Percentiles rank a stretch among this genome's conserved stretches.
Conservation (phyloP, 1,140 invertebrate genomes). For the Lordiphosa stackelbergi region DNA sequence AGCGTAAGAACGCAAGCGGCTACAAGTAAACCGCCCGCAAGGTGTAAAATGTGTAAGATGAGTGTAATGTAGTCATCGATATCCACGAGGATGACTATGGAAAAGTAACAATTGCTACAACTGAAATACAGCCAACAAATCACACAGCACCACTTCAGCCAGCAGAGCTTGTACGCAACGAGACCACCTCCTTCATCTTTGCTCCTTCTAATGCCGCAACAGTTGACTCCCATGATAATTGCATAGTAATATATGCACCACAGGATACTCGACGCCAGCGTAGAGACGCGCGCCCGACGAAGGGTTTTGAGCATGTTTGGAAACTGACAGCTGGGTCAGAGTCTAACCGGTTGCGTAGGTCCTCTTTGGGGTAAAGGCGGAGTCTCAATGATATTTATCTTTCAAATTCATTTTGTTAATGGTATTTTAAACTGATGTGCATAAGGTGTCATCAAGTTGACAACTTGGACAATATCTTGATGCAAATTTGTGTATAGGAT, state of each 20-base stretch:
- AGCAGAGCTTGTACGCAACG: conserved; percentile 10
- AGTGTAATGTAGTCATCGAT: background rate
- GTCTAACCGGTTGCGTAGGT: too few species aligned
- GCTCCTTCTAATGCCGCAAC: background rate
- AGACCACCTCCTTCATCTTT: background rate
- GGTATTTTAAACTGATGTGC: too few species aligned
- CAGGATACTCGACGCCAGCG: background rate
- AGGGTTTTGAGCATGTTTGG: background rate
- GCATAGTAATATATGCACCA: conserved; percentile 2
- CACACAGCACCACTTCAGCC: conserved; percentile 29
- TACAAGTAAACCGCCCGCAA: conserved; percentile 14
- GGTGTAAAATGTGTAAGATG: conserved; percentile 1
- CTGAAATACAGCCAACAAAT: conserved; percentile 2
- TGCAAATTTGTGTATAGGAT: too few species aligned
- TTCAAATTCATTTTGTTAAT: background rate
- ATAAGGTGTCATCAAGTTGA: too few species aligned
- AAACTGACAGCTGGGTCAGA: too few species aligned
- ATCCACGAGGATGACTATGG: background rate
- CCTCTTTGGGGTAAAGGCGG: too few species aligned
- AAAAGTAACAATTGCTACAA: conserved; percentile 3
- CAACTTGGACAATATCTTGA: too few species aligned
- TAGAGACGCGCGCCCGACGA: background rate
- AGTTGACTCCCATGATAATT: conserved; percentile 9
- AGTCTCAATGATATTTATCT: conserved; percentile 1
- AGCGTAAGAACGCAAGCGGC: conserved; percentile 30